Conservation (phyloP, 2,888 invertebrate genomes). For the Dendrolimus houi region DNA sequence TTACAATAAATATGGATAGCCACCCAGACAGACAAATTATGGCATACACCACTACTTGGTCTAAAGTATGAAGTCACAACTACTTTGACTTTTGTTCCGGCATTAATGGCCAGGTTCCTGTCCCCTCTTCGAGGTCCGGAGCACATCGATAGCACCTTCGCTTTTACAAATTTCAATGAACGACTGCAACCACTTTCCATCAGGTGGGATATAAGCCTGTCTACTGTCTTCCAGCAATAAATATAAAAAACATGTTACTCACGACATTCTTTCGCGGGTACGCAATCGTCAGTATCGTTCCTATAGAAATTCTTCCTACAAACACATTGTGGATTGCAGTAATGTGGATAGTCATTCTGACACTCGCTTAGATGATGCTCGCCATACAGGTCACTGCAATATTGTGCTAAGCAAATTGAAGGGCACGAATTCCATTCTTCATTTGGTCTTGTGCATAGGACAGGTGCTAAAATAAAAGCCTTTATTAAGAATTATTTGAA, state of each 20-base stretch:
- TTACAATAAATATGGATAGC: too few species aligned
- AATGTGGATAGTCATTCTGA: not conserved
- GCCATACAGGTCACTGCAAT: conserved; percentile 19
- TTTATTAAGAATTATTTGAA: conserved; percentile 8
- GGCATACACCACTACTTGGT: too few species aligned
- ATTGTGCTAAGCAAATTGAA: conserved; percentile 22
- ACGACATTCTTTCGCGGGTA: conserved; percentile 22
- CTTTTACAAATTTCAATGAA: too few species aligned
- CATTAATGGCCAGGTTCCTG: too few species aligned
- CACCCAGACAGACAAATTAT: too few species aligned
- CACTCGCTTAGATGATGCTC: not conserved
- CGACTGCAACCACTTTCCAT: too few species aligned
- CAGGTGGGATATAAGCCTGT: too few species aligned
- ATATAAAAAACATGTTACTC: conserved; percentile 11
- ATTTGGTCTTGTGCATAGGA: conserved; percentile 29
- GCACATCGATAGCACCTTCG: too few species aligned
- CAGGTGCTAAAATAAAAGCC: conserved; percentile 22
- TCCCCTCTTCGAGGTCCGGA: too few species aligned
- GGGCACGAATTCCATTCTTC: conserved; percentile 30
- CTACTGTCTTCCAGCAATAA: too few species aligned
- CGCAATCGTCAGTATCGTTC: conserved; percentile 17
- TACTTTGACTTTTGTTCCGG: too few species aligned
- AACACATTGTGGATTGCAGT: conserved; percentile 22
- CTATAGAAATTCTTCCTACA: conserved; percentile 24
- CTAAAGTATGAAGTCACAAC: too few species aligned